phyloP scores from a whole-genome alignment of 2,113 vertebrate species.

The Aptenodytes patagonicus region DNA sequence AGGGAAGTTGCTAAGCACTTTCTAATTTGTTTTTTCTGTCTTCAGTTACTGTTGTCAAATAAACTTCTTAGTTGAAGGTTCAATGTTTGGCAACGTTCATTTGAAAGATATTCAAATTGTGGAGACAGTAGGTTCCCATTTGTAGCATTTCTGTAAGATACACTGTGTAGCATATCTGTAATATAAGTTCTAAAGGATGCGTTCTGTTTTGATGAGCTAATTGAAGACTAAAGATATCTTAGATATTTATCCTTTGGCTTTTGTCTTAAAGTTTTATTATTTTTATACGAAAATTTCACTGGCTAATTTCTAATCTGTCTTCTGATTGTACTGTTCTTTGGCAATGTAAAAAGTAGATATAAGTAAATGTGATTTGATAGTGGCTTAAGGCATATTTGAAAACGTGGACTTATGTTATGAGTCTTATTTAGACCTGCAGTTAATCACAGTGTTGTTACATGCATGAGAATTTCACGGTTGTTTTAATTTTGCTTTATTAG shows the following conservation, averaged over 20 bases:
- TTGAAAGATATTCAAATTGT: not conserved
- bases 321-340: slow-evolving; percentile 66
- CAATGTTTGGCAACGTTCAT: not conserved
- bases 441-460: slow-evolving; percentile 38
- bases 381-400: slow-evolving; percentile 44
- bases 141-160: slow-evolving; percentile 65
- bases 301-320: slow-evolving; percentile 75
- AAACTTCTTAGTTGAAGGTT: slow-evolving; percentile 40
- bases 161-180: slow-evolving; percentile 59
- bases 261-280: slow-evolving; percentile 77
- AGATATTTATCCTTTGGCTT: slow-evolving; percentile 79
- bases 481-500: slow-evolving; percentile 36
- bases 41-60: slow-evolving; percentile 24
- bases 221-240: slow-evolving; percentile 69
- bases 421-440: slow-evolving; percentile 52
- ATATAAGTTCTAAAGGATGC: slow-evolving; percentile 62
- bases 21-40: not conserved
- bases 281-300: slow-evolving; percentile 75
- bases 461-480: not conserved
- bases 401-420: not conserved
- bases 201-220: slow-evolving; percentile 59
- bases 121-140: slow-evolving; percentile 43
- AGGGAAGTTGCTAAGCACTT: slow-evolving; percentile 44
- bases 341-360: slow-evolving; percentile 46
- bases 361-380: slow-evolving; percentile 23